These are phyloP conservation scores for Phalacrocorax pelagicus DNA, from an alignment of 2,113 vertebrate genomes.

Conservation along the genomic window DNA sequence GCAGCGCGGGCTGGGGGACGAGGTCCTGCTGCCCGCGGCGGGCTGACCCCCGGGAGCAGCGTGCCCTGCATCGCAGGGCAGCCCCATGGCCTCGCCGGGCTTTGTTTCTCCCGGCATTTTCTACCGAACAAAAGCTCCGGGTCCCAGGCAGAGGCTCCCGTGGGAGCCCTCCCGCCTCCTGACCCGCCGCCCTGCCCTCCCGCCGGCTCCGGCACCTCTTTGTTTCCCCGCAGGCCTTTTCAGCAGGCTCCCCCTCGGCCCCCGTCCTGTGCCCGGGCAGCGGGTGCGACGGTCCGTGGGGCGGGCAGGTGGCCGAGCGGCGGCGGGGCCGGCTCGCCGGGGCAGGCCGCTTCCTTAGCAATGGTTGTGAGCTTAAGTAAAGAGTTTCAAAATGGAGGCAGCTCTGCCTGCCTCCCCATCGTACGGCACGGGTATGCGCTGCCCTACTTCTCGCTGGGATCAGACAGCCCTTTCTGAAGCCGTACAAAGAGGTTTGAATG, in stretches of 20 bases:
- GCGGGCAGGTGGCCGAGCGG: not conserved
- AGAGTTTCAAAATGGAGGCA: not conserved
- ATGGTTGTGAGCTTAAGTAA: not conserved
- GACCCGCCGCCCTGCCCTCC: not conserved
- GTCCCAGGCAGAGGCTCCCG: not conserved
- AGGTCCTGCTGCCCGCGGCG: not conserved
- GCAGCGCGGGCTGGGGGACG: not conserved
- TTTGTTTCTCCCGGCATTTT: conserved; percentile 1
- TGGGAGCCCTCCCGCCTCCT: conserved; percentile 19
- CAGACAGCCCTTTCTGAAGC: conserved; percentile 11
- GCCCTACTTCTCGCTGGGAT: conserved; percentile 12
- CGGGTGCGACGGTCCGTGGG: accelerated
- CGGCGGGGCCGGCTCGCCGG: accelerated
- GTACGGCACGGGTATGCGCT: not conserved
- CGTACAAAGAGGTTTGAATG: not conserved
- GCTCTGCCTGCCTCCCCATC: not conserved
- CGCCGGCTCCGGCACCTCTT: not conserved
- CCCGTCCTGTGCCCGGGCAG: not conserved
- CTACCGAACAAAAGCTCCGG: not conserved
- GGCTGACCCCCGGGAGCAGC: not conserved
- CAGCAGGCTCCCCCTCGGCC: not conserved
- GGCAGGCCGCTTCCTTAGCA: not conserved
- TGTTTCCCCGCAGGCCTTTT: not conserved
- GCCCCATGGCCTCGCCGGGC: accelerated
- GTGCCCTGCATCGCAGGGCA: too few species aligned